A percentile compares a stretch with the other conserved stretches of the same genome.
Evolutionary conservation across 2,797 vertebrate genomes (phyloP).

Genomic region (Dendrocincla tyrannina): DNA sequence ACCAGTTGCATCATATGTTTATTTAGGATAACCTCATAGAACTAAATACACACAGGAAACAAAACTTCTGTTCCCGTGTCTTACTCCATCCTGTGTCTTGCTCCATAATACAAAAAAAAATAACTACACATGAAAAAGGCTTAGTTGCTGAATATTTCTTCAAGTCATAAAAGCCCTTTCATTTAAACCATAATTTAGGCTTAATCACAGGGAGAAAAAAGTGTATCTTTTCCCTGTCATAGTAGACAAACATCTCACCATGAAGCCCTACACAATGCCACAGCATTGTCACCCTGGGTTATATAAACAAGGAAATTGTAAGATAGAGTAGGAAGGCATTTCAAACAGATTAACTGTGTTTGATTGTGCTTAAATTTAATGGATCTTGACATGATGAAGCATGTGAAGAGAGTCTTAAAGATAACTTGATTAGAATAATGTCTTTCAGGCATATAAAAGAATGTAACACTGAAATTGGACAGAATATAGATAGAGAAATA

Average conservation of each 20-base stretch:
- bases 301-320: background rate
- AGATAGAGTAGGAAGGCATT: background rate
- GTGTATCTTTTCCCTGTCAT: background rate
- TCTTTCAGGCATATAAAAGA: background rate
- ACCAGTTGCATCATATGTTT: background rate
- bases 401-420: background rate
- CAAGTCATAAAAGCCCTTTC: background rate
- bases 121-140: background rate
- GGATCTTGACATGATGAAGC: background rate
- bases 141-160: background rate
- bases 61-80: background rate
- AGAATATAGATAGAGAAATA: background rate
- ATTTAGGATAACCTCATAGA: background rate
- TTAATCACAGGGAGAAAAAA: background rate
- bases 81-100: background rate
- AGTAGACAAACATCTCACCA: background rate
- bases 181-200: background rate
- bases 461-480: background rate
- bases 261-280: background rate
- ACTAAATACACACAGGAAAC: background rate
- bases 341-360: background rate
- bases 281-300: background rate
- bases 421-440: background rate
- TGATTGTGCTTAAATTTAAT: conserved; percentile 24
- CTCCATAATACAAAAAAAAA: background rate